phyloP scores from a whole-genome alignment of 2,113 vertebrate genomes.

The Seriola rivoliana region DNA sequence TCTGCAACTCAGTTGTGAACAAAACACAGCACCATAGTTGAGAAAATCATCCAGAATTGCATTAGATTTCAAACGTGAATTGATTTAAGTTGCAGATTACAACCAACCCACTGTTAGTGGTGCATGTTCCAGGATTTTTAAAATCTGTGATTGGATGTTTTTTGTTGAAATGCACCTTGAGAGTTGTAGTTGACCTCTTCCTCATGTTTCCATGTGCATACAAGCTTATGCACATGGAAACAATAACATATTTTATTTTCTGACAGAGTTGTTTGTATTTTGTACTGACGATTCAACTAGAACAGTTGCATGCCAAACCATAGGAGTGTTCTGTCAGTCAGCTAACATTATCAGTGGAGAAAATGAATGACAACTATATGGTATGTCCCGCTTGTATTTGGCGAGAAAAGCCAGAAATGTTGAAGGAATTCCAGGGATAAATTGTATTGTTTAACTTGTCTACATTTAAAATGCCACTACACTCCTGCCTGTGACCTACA shows the following conservation, averaged over 20 bases:
- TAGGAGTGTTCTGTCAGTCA: background rate
- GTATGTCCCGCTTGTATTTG: too few relatives aligned
- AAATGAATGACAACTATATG: too few relatives aligned
- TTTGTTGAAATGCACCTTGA: too few relatives aligned
- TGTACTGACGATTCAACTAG: background rate
- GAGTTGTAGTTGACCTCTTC: too few relatives aligned
- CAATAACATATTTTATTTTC: too few relatives aligned
- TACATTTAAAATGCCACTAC: background rate
- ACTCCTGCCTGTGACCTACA: background rate
- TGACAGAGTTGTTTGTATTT: too few relatives aligned
- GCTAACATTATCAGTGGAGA: background rate
- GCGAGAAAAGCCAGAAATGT: too few relatives aligned
- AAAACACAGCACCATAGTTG: background rate
- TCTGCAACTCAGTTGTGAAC: background rate
- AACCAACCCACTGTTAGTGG: too few relatives aligned
- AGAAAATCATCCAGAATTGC: background rate
- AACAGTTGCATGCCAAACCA: background rate
- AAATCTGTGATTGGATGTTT: too few relatives aligned
- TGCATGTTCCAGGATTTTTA: too few relatives aligned
- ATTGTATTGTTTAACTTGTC: too few relatives aligned
- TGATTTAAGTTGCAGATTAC: background rate
- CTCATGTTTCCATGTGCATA: background rate
- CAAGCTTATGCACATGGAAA: background rate
- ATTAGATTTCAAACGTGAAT: background rate
- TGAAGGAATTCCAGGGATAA: too few relatives aligned